Evolutionary conservation across 2,888 invertebrate species (phyloP), one percentile per base, ranked within the genome.

Genomic region (Netelia inedita): DNA sequence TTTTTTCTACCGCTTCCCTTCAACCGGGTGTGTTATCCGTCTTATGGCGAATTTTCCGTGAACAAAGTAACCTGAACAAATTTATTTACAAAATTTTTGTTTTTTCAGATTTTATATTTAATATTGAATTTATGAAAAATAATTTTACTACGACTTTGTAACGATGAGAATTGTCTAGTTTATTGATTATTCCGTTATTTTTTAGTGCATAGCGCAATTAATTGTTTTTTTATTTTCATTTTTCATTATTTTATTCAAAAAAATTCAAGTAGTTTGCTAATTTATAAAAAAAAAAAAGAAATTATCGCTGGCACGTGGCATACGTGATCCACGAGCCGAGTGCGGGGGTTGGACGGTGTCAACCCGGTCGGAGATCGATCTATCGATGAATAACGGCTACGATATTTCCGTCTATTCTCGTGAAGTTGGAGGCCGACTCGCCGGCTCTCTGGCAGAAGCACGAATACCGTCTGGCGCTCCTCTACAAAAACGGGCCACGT

Each of bases 401-500:
- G 50, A 46, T 69, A 76, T 76, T 65, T 71, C 46, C 66, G 57
- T 82, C 41, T 66, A 50, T 78, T 68, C 66, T 59, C 71, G 71
- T 75, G 41, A 74, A 71, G 69, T 71, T 65, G 55, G 55, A 43
- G 28, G 2, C 43, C n/a, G 65, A 1, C 41, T 35, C n/a, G 41
- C 16, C 41, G 21, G 46, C 41, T 35, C n/a, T 16, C 16, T 21
- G 21, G 46, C 43, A 57, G 59, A 72, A 53, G 66, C 63, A 65
- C 83, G 83, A 79, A 43, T 55, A 69, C 83, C 83, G 83, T 79
- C 83, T 83, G 83, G 79, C 83, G 83, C 55, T 79, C 43, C 57
- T 61, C 63, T 21, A 65, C 53, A 63, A 63, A 57, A 43, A 46
- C 63, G 35, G 35, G 35, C 35, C 10, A 71, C 69, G 57, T 76